phyloP scores from a whole-genome alignment of 1,140 invertebrate species.

The Akabosia matsudoensis region DNA sequence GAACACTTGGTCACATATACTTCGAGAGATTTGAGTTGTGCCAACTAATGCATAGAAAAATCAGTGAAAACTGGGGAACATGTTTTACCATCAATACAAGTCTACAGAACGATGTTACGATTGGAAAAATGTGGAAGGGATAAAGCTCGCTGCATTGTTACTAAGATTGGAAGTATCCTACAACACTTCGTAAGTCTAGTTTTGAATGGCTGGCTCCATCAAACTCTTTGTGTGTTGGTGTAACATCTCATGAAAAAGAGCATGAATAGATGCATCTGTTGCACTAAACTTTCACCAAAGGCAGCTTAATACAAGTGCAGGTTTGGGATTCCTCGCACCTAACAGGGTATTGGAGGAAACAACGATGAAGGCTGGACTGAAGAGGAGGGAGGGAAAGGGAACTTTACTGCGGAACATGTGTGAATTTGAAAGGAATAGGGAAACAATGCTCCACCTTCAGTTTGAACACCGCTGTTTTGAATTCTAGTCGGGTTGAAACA shows the following conservation, averaged over 20 bases:
- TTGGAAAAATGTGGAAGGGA: neutral
- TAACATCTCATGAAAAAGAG: neutral
- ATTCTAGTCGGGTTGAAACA: too few species aligned
- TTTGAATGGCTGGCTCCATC: conserved; percentile 19
- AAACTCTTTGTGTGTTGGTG: neutral
- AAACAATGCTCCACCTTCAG: neutral
- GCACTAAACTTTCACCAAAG: neutral
- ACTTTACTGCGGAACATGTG: conserved; percentile 1
- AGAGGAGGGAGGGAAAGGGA: conserved; percentile 17
- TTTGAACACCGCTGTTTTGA: neutral
- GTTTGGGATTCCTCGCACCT: neutral
- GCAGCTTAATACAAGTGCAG: neutral
- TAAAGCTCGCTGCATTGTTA: neutral
- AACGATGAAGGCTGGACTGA: neutral
- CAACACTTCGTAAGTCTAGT: neutral
- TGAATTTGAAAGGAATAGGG: neutral
- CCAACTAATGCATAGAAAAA: too few species aligned
- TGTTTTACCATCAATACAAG: too few species aligned
- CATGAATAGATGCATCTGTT: neutral
- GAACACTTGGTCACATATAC: too few species aligned
- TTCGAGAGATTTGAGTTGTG: too few species aligned
- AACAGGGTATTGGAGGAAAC: neutral
- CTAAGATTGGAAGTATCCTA: neutral
- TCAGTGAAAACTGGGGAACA: too few species aligned
- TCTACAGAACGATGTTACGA: too few species aligned